phyloP scores from a whole-genome alignment of 64 coral and sea anemone species.

The Dendronephthya gigantea region DNA sequence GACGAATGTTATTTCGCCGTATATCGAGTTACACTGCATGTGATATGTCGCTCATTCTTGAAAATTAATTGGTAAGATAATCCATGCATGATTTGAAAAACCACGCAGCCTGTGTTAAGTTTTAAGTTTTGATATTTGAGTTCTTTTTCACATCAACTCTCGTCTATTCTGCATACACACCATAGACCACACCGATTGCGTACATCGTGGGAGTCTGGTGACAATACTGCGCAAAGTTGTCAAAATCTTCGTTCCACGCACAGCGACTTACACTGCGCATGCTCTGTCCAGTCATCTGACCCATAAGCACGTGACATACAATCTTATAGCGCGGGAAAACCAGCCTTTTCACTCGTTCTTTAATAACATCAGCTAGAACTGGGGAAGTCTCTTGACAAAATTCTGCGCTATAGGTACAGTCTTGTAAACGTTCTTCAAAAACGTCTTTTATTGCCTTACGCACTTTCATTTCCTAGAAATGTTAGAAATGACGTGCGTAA shows the following conservation, averaged over 20 bases:
- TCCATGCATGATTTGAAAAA: no score
- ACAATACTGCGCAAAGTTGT: neutral
- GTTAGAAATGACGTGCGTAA: no score
- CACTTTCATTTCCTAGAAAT: neutral
- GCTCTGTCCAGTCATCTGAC: neutral
- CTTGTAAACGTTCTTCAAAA: neutral
- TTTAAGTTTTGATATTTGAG: no score
- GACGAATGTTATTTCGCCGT: no score
- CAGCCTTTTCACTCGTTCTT: neutral
- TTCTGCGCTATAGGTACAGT: neutral
- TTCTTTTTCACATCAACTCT: neutral
- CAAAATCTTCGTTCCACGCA: neutral
- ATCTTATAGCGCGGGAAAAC: neutral
- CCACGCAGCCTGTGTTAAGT: no score
- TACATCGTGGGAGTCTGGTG: neutral
- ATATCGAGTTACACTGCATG: no score
- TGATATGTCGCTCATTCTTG: no score
- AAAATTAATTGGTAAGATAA: no score
- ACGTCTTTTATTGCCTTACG: neutral
- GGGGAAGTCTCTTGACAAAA: slow-evolving; percentile 1
- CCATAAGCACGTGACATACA: neutral
- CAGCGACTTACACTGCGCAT: neutral
- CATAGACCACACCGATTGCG: neutral
- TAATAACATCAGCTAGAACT: neutral
- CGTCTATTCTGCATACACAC: neutral